These are phyloP conservation scores for Macaria liturata DNA, from an alignment of 2,888 invertebrate genomes.

Conservation along the genomic window DNA sequence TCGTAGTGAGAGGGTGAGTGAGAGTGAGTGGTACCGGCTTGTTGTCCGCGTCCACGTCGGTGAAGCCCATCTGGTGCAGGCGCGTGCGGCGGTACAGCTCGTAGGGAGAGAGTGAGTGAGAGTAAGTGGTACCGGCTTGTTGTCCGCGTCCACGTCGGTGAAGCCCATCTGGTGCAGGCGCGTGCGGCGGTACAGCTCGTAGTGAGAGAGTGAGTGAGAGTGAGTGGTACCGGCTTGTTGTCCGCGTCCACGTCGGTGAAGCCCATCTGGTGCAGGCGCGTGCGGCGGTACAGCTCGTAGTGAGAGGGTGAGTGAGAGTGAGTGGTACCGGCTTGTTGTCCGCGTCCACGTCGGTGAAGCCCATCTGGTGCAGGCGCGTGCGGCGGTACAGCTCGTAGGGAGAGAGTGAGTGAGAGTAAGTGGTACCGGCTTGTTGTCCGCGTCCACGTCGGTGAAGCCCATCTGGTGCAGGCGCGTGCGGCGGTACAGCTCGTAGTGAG, in stretches of 20 bases:
- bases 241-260: slow-evolving; percentile 96
- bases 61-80: slow-evolving; percentile 97
- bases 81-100: slow-evolving; percentile 96
- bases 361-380: slow-evolving; percentile 95
- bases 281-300: slow-evolving; percentile 97
- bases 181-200: slow-evolving; percentile 96
- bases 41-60: slow-evolving; percentile 95
- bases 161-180: slow-evolving; percentile 97
- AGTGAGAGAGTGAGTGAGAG: too few relatives aligned
- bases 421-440: too few relatives aligned
- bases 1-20: too few relatives aligned
- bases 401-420: too few relatives aligned
- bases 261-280: slow-evolving; percentile 95
- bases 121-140: slow-evolving; percentile 87
- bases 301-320: slow-evolving; percentile 52
- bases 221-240: slow-evolving; percentile 85
- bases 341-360: slow-evolving; percentile 96
- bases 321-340: slow-evolving; percentile 91
- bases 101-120: slow-evolving; percentile 82
- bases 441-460: slow-evolving; percentile 97
- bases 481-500: slow-evolving; percentile 96
- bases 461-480: slow-evolving; percentile 94
- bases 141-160: slow-evolving; percentile 95
- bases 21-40: slow-evolving; percentile 84
- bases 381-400: slow-evolving; percentile 98